These are phyloP conservation scores for Takifugu bimaculatus DNA, from an alignment of 2,113 vertebrate species.

Conservation along the genomic window DNA sequence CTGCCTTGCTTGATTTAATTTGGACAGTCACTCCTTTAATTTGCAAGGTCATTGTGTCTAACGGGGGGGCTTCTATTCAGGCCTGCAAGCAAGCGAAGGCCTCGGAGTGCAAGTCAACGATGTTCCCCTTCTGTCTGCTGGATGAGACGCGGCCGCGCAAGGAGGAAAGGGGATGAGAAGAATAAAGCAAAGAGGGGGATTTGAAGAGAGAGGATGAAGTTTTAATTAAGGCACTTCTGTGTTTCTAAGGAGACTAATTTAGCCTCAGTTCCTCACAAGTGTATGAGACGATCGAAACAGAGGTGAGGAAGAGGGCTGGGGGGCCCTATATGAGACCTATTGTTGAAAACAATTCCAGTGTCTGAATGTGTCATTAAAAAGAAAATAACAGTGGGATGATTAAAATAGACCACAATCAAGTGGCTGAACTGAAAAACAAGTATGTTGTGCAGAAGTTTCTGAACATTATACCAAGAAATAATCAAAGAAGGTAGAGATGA, in stretches of 20 bases:
- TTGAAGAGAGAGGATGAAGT: constrained; percentile 58
- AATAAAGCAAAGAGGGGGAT: constrained; percentile 48
- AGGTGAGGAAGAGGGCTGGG: constrained; percentile 46
- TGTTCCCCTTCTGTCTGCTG: constrained; percentile 52
- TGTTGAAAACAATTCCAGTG: constrained; percentile 47
- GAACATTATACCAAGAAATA: neutral
- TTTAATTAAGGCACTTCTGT: constrained; percentile 72
- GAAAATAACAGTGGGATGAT: constrained; percentile 43
- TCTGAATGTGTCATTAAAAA: constrained; percentile 50
- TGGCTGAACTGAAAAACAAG: neutral
- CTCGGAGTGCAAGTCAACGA: constrained; percentile 72
- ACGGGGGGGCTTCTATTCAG: constrained; percentile 63
- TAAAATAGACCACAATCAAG: neutral
- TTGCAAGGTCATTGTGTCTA: constrained; percentile 74
- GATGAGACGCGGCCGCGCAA: constrained; percentile 46
- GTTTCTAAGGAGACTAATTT: constrained; percentile 64
- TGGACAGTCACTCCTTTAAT: constrained; percentile 74
- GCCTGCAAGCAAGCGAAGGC: constrained; percentile 59
- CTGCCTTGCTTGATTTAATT: constrained; percentile 73
- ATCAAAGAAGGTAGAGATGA: neutral
- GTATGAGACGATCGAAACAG: constrained; percentile 58
- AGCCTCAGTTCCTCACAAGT: constrained; percentile 64
- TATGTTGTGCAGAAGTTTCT: neutral
- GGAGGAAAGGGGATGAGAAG: constrained; percentile 50
- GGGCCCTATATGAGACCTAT: constrained; percentile 59